Evolutionary conservation across 1,140 invertebrate species (phyloP).

Genomic region (Palaemon carinicauda): DNA sequence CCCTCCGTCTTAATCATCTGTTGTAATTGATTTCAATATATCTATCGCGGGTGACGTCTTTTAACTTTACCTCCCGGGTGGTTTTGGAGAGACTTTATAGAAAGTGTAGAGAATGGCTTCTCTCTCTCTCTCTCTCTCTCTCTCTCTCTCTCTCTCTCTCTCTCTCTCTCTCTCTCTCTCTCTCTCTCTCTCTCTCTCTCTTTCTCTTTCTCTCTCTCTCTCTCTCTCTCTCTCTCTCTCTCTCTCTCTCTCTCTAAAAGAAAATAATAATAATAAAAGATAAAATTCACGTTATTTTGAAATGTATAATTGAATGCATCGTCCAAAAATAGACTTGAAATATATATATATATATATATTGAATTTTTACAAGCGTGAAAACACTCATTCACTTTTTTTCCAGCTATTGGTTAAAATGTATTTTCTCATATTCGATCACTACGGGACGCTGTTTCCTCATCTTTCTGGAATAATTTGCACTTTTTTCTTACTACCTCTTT

Average conservation of each 20-base stretch:
- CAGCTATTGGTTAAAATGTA: no score
- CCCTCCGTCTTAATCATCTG: not conserved
- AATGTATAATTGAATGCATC: not conserved
- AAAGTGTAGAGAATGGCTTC: not conserved
- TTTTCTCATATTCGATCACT: no score
- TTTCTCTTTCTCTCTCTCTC: not conserved
- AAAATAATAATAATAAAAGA: no score
- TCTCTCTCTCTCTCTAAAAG: not conserved
- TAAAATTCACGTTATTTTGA: not conserved
- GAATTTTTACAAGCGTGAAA: no score
- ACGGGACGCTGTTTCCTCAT: not conserved
- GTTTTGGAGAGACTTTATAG: no score
- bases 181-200: not conserved
- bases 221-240: not conserved
- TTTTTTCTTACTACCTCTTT: not conserved
- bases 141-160: not conserved
- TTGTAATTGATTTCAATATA: conserved; percentile 42
- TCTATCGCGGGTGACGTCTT: not conserved
- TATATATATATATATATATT: no score
- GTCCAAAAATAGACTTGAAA: no score
- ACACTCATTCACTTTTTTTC: no score
- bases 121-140: not conserved
- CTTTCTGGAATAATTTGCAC: not conserved
- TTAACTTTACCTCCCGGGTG: no score
- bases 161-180: not conserved